phyloP scores from a whole-genome alignment of 1,140 invertebrate species.

The Calliphora vicina region DNA sequence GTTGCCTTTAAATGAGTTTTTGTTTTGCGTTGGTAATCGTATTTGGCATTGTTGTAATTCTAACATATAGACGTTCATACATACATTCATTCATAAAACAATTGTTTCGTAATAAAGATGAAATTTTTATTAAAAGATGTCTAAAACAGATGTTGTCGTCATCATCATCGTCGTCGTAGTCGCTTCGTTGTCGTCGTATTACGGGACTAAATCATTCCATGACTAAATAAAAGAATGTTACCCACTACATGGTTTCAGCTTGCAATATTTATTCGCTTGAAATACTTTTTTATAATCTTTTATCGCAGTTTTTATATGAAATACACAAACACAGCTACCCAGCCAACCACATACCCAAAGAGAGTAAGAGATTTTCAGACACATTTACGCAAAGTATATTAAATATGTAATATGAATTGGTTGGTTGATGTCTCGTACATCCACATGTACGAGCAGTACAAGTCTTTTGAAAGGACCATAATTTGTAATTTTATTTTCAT shows the following conservation, averaged over 20 bases:
- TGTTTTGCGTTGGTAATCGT: neutral
- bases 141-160: slow-evolving; percentile 61
- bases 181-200: neutral
- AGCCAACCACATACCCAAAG: neutral
- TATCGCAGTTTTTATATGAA: slow-evolving; percentile 63
- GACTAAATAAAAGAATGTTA: neutral
- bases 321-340: neutral
- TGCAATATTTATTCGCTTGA: slow-evolving; percentile 35
- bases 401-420: neutral
- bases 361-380: neutral
- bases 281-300: slow-evolving; percentile 63
- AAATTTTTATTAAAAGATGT: slow-evolving; percentile 65
- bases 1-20: slow-evolving; percentile 10
- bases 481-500: slow-evolving; percentile 47
- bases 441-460: slow-evolving; percentile 54
- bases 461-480: slow-evolving; percentile 63
- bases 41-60: neutral
- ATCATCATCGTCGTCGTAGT: neutral
- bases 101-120: slow-evolving; percentile 64
- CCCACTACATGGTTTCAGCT: neutral
- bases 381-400: neutral
- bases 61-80: neutral
- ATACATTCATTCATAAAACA: slow-evolving; percentile 53
- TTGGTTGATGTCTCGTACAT: neutral
- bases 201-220: slow-evolving; percentile 2